phyloP scores from a whole-genome alignment of 2,888 invertebrate genomes.

The Chirona hameri region DNA sequence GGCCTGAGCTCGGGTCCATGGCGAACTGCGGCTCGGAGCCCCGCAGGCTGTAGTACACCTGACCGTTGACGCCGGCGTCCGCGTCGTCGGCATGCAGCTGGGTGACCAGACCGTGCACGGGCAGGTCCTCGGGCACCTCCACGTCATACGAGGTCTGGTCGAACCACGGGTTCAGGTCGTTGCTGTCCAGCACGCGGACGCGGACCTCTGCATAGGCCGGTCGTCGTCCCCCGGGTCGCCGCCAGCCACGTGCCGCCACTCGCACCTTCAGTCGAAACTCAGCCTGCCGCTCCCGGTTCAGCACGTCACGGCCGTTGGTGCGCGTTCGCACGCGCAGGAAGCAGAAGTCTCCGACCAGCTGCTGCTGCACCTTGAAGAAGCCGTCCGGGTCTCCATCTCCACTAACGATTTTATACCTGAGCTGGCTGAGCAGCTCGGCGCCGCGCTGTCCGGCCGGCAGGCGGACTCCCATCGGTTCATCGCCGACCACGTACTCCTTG shows the following conservation, averaged over 20 bases:
- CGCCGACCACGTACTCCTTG: constrained; percentile 71
- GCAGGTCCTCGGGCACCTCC: constrained; percentile 81
- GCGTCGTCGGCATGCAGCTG: constrained; percentile 81
- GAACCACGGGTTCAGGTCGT: constrained; percentile 91
- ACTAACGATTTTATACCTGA: constrained; percentile 79
- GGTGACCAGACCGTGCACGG: constrained; percentile 59
- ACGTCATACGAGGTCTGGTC: constrained; percentile 82
- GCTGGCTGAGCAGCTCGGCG: constrained; percentile 55
- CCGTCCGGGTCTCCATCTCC: constrained; percentile 84
- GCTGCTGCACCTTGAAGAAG: constrained; percentile 88
- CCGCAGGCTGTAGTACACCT: constrained; percentile 91
- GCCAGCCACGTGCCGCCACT: constrained; percentile 52
- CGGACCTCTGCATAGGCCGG: constrained; percentile 69
- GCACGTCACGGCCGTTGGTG: constrained; percentile 77
- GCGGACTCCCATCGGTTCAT: constrained; percentile 75
- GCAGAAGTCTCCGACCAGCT: constrained; percentile 87
- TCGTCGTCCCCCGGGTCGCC: constrained; percentile 39
- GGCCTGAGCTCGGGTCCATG: constrained; percentile 87
- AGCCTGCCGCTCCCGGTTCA: constrained; percentile 89
- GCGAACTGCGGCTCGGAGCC: constrained; percentile 80
- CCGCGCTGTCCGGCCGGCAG: constrained; percentile 48
- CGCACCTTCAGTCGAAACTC: constrained; percentile 73
- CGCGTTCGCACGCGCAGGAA: constrained; percentile 85
- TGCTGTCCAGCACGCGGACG: constrained; percentile 73
- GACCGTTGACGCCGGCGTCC: constrained; percentile 91